Conservation (phyloP, 2,113 vertebrate species). For the Melanocharis versteri region DNA sequence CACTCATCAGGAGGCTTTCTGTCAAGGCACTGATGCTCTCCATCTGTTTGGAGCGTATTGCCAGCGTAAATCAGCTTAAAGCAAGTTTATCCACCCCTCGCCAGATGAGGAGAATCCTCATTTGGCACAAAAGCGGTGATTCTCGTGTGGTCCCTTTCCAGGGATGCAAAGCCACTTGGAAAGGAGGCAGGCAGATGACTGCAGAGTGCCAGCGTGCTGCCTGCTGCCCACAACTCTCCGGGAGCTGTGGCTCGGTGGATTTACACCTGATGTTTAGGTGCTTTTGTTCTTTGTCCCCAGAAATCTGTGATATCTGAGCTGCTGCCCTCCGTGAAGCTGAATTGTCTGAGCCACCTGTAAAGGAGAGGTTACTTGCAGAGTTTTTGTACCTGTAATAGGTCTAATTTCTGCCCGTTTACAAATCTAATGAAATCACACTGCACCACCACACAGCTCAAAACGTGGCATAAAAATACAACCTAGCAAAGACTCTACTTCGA, state of each 20-base stretch:
- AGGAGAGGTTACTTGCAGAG: neutral
- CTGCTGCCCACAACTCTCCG: fast-evolving
- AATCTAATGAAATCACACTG: neutral
- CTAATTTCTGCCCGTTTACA: neutral
- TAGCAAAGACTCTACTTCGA: neutral
- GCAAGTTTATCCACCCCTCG: neutral
- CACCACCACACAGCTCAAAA: neutral
- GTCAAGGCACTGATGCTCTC: neutral
- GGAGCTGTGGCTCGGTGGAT: neutral
- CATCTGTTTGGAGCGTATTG: constrained; percentile 50
- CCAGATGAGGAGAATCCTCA: neutral
- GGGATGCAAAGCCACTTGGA: neutral
- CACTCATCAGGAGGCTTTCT: neutral
- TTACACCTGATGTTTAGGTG: neutral
- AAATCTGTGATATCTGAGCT: neutral
- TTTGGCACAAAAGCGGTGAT: neutral
- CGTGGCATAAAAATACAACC: neutral
- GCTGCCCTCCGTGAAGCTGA: neutral
- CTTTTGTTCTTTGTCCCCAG: neutral
- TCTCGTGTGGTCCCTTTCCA: neutral
- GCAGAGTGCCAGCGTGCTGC: neutral
- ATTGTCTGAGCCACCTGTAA: neutral
- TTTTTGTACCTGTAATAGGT: neutral
- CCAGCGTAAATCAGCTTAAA: constrained; percentile 1
- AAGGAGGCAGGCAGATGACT: neutral